Evolutionary conservation across 2,888 invertebrate genomes (phyloP).

Genomic region (Cremastinae sp.): DNA sequence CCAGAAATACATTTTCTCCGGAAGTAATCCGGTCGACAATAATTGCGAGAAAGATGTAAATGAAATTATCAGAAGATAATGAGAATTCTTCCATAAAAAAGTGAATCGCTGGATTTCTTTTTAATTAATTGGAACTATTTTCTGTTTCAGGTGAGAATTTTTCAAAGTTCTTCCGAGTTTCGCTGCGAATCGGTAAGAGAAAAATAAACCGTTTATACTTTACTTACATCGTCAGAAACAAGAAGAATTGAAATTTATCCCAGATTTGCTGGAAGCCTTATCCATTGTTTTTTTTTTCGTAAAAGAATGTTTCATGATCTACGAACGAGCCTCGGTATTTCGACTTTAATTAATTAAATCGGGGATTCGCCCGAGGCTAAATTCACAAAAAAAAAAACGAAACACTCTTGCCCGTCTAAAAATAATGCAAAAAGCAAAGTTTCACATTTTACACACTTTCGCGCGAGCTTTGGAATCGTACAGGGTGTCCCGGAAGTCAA

Average conservation of each 20-base stretch:
- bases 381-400: neutral
- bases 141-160: conserved; percentile 59
- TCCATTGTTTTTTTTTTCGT: conserved; percentile 15
- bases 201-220: conserved; percentile 18
- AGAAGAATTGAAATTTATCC: neutral
- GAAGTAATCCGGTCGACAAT: neutral
- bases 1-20: neutral
- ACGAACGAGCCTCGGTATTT: conserved; percentile 4
- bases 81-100: neutral
- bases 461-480: neutral
- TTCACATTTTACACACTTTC: neutral
- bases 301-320: conserved; percentile 13
- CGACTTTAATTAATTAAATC: conserved; percentile 30
- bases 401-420: no score
- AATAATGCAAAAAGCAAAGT: no score
- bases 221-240: neutral
- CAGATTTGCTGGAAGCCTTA: neutral
- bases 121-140: conserved; percentile 10
- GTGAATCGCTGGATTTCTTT: neutral
- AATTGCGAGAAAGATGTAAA: neutral
- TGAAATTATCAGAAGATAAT: neutral
- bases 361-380: neutral
- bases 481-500: no score
- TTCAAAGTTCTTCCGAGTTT: neutral
- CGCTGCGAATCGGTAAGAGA: conserved; percentile 32